These are phyloP conservation scores for Apodemia mormo DNA, from an alignment of 2,888 invertebrate species.

Conservation along the genomic window DNA sequence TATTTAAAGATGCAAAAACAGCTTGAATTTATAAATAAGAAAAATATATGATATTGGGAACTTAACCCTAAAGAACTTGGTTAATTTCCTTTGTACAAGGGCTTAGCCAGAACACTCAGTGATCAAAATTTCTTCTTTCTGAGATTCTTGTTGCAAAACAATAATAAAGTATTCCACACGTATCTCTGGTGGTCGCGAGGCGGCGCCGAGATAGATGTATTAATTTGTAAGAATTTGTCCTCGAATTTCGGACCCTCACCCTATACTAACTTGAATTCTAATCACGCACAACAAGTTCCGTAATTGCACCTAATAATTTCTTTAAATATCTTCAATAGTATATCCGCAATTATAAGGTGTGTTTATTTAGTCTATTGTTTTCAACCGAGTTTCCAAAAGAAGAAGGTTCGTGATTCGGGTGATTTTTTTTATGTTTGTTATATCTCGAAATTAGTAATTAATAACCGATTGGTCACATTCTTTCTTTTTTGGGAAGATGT, in stretches of 20 bases:
- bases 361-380: not conserved
- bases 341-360: conserved; percentile 16
- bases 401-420: no score
- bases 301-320: conserved; percentile 81
- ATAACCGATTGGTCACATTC: no score
- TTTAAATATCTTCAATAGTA: conserved; percentile 63
- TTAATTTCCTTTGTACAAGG: not conserved
- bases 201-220: conserved; percentile 73
- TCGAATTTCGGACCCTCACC: conserved; percentile 59
- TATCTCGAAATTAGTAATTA: no score
- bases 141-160: conserved; percentile 55
- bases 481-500: no score
- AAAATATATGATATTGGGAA: not conserved
- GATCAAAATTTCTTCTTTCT: conserved; percentile 49
- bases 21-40: not conserved
- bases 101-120: conserved; percentile 45
- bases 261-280: conserved; percentile 64
- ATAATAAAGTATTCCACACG: conserved; percentile 73
- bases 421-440: no score
- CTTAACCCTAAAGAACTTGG: not conserved
- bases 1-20: not conserved
- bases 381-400: not conserved
- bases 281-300: conserved; percentile 79
- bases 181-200: conserved; percentile 65
- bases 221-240: conserved; percentile 82